These are phyloP conservation scores for Procambarus clarkii DNA, from an alignment of 1,140 invertebrate genomes.

Conservation along the genomic window DNA sequence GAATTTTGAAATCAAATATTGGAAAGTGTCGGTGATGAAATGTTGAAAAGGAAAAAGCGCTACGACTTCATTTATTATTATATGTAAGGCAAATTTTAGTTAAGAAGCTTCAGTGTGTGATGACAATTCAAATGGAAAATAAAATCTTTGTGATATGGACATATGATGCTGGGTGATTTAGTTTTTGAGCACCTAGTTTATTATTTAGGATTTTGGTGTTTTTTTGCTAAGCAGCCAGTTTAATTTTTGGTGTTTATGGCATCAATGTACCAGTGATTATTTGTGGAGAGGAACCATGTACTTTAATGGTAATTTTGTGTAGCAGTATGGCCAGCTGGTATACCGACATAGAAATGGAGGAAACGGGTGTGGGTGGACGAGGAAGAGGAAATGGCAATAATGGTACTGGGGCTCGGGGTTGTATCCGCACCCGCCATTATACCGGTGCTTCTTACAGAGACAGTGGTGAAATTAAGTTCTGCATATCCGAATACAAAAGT, in stretches of 20 bases:
- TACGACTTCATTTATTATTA: not conserved
- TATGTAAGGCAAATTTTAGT: not conserved
- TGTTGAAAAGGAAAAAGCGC: not conserved
- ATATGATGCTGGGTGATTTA: constrained; percentile 3
- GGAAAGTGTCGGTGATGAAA: not conserved
- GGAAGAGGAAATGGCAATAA: not conserved
- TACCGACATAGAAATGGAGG: constrained; percentile 60
- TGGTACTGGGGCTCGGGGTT: constrained; percentile 12
- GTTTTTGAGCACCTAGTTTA: not conserved
- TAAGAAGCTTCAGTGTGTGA: not conserved
- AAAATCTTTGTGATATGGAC: constrained; percentile 2
- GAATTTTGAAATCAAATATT: not conserved
- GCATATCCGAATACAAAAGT: constrained; percentile 60
- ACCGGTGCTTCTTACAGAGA: constrained; percentile 44
- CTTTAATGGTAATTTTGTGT: not conserved
- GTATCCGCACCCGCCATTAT: constrained; percentile 26
- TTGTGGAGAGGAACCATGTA: not conserved
- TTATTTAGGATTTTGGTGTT: not conserved
- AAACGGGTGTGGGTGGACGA: constrained; percentile 15
- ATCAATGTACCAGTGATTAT: not conserved
- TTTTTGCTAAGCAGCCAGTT: not conserved
- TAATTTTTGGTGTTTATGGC: not conserved
- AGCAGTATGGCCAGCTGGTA: constrained; percentile 47
- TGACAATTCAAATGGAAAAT: constrained; percentile 5
- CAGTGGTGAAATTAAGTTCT: constrained; percentile 54